phyloP scores from a whole-genome alignment of 2,888 invertebrate genomes.

The Micoletzkya japonica region DNA sequence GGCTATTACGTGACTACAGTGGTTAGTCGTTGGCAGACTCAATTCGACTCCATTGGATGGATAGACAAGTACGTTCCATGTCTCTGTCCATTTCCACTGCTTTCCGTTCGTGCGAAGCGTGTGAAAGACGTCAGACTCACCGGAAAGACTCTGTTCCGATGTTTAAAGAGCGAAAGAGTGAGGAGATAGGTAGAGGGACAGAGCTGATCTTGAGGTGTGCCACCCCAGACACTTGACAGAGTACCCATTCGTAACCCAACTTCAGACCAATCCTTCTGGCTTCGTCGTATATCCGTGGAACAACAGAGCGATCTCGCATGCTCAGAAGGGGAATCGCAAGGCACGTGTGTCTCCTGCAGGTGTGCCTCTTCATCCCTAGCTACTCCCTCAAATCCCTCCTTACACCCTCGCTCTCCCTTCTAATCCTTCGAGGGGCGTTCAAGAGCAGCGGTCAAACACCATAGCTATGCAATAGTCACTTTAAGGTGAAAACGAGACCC shows the following conservation, averaged over 20 bases:
- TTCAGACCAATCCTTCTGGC: constrained; percentile 5
- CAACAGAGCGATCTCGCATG: constrained; percentile 6
- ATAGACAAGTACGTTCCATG: constrained; percentile 2
- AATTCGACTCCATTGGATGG: constrained; percentile 25
- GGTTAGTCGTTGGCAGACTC: constrained; percentile 25
- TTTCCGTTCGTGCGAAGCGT: too few species aligned
- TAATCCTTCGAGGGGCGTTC: too few species aligned
- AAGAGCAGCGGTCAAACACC: too few species aligned
- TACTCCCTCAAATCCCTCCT: neutral
- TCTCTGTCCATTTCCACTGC: neutral
- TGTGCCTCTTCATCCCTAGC: neutral
- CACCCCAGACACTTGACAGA: neutral
- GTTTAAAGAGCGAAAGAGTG: neutral
- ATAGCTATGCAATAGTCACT: too few species aligned
- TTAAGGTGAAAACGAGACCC: too few species aligned
- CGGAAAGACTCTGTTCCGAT: too few species aligned
- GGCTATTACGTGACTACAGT: constrained; percentile 25
- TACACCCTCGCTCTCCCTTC: too few species aligned
- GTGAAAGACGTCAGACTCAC: too few species aligned
- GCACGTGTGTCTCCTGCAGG: constrained; percentile 25
- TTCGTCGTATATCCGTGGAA: constrained; percentile 19
- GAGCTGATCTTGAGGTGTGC: too few species aligned
- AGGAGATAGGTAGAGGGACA: neutral
- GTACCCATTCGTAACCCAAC: neutral
- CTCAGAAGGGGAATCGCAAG: constrained; percentile 20